Conservation (phyloP, 2,888 invertebrate species). For the Acrobasis repandana region DNA sequence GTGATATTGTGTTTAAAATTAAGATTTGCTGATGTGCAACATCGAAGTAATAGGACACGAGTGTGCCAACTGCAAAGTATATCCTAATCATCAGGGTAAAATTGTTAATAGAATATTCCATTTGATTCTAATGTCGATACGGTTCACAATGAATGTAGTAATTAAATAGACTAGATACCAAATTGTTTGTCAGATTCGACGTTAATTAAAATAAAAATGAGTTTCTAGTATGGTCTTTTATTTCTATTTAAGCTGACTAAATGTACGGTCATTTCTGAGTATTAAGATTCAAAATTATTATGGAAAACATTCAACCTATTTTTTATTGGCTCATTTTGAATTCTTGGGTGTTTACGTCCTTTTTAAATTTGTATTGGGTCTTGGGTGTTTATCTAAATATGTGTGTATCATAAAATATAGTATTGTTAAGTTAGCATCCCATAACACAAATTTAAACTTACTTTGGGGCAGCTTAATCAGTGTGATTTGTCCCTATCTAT, state of each 20-base stretch:
- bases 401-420: too few species aligned
- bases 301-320: too few species aligned
- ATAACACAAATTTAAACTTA: too few species aligned
- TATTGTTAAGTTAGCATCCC: too few species aligned
- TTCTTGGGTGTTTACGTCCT: too few species aligned
- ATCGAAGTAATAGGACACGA: conserved; percentile 37
- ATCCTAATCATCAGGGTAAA: conserved; percentile 68
- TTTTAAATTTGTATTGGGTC: too few species aligned
- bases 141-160: conserved; percentile 30
- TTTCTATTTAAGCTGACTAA: neutral
- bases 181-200: conserved; percentile 49
- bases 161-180: conserved; percentile 41
- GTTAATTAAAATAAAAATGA: conserved; percentile 61
- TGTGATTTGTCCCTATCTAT: too few species aligned
- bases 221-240: conserved; percentile 38
- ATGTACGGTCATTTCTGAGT: too few species aligned
- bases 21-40: conserved; percentile 43
- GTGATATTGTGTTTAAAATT: conserved; percentile 12
- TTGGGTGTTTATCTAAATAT: too few species aligned
- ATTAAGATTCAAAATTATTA: too few species aligned
- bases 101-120: conserved; percentile 37
- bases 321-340: too few species aligned
- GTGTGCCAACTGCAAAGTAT: conserved; percentile 58
- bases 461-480: too few species aligned
- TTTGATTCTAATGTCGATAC: conserved; percentile 39